Evolutionary conservation across 2,888 invertebrate species (phyloP).

Genomic region (Silvanus unidentatus): DNA sequence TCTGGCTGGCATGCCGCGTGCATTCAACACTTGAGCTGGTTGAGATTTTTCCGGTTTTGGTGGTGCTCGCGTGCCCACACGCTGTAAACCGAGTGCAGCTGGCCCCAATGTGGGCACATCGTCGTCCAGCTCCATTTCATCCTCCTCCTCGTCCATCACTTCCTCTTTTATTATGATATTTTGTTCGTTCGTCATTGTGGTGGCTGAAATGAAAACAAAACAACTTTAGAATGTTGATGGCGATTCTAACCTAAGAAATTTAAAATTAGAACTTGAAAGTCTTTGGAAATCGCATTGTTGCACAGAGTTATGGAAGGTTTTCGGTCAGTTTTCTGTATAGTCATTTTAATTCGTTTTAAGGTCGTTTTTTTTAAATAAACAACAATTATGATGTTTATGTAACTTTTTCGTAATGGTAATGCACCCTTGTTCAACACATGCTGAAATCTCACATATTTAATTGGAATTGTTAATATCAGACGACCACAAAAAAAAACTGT

Average conservation of each 20-base stretch:
- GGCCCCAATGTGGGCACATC: conserved; percentile 69
- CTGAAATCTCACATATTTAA: too few species aligned
- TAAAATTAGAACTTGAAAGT: conserved; percentile 6
- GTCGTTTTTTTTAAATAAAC: too few species aligned
- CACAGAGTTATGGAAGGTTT: too few species aligned
- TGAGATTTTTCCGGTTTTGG: conserved; percentile 62
- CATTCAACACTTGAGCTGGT: conserved; percentile 75
- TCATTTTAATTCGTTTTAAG: too few species aligned
- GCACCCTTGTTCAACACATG: too few species aligned
- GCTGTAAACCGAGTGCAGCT: conserved; percentile 72
- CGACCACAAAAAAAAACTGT: too few species aligned
- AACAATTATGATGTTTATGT: too few species aligned
- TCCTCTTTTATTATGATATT: conserved; percentile 50
- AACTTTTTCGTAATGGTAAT: too few species aligned
- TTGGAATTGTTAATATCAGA: too few species aligned
- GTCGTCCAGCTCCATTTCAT: conserved; percentile 49
- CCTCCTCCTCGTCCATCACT: conserved; percentile 51
- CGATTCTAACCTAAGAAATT: background rate
- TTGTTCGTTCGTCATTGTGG: conserved; percentile 39
- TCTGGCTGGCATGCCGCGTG: conserved; percentile 84
- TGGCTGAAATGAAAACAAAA: conserved; percentile 42
- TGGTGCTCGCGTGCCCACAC: conserved; percentile 73
- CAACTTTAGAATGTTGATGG: background rate
- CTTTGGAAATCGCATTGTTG: too few species aligned
- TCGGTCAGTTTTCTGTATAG: too few species aligned